A percentile compares a stretch with the other conserved stretches of the same genome.
Conservation (phyloP, 2,113 vertebrate species). For the Dasypus novemcinctus region DNA sequence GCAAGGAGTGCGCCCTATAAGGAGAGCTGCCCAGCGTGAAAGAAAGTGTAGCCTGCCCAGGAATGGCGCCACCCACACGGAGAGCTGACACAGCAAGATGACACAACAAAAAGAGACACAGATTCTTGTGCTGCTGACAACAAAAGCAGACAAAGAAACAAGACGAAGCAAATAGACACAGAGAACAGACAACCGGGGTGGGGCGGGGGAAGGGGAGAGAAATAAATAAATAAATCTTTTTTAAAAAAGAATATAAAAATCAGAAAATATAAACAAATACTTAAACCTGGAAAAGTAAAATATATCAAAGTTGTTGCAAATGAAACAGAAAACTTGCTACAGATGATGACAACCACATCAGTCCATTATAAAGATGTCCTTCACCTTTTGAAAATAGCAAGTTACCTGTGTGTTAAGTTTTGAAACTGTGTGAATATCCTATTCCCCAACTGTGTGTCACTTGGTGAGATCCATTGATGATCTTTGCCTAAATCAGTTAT, state of each 20-base stretch:
- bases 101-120: too few relatives aligned
- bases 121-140: too few relatives aligned
- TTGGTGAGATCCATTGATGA: not conserved
- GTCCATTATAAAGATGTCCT: not conserved
- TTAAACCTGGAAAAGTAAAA: not conserved
- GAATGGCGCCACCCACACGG: too few relatives aligned
- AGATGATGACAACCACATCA: not conserved
- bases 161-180: too few relatives aligned
- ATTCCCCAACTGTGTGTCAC: not conserved
- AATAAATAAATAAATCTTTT: too few relatives aligned
- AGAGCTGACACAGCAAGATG: too few relatives aligned
- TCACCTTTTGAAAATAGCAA: not conserved
- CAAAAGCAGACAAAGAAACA: too few relatives aligned
- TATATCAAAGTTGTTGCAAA: not conserved
- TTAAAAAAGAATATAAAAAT: not conserved
- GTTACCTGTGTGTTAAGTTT: not conserved
- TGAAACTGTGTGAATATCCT: not conserved
- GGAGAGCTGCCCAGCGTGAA: too few relatives aligned
- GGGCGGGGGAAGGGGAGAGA: too few relatives aligned
- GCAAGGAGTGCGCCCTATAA: too few relatives aligned
- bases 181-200: too few relatives aligned
- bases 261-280: not conserved
- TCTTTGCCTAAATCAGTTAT: not conserved
- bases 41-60: too few relatives aligned
- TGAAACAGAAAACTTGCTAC: not conserved